These are phyloP conservation scores for Felis chaus DNA, from an alignment of 2,113 vertebrate species.

Conservation along the genomic window DNA sequence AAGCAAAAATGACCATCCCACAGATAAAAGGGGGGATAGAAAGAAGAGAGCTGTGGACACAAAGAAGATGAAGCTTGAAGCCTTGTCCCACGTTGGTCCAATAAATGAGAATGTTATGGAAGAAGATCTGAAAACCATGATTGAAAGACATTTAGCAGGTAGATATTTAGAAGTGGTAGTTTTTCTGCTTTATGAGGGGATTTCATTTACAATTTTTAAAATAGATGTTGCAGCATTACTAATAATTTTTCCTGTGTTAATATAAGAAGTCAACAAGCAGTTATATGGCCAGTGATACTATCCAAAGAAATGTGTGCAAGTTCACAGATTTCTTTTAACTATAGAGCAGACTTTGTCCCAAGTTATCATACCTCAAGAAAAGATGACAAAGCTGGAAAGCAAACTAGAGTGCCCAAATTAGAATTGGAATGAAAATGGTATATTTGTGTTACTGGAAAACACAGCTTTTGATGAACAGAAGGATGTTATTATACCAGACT, in stretches of 20 bases:
- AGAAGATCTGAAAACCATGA: slow-evolving; percentile 40
- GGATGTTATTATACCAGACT: neutral
- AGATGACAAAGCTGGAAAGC: neutral
- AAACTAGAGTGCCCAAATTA: neutral
- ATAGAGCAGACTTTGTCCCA: neutral
- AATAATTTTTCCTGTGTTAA: neutral
- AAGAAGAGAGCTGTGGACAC: slow-evolving; percentile 44
- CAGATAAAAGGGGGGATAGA: slow-evolving; percentile 33
- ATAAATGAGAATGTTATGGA: slow-evolving; percentile 22
- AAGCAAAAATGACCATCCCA: slow-evolving; percentile 60
- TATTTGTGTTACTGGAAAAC: slow-evolving; percentile 1
- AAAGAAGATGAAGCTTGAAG: slow-evolving; percentile 63
- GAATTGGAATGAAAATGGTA: neutral
- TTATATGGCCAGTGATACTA: neutral
- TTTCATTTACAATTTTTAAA: slow-evolving; percentile 50
- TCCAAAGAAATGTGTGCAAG: neutral
- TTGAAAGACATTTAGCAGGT: slow-evolving; percentile 62
- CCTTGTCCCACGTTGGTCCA: neutral
- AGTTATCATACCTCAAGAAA: neutral
- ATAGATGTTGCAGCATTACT: neutral
- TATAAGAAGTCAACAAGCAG: neutral
- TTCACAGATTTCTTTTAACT: neutral
- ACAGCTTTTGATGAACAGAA: slow-evolving; percentile 27
- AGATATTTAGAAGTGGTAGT: slow-evolving; percentile 43
- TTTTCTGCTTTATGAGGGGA: slow-evolving; percentile 50